These are phyloP conservation scores for Eristalis arbustorum DNA, from an alignment of 2,888 invertebrate species.

Conservation along the genomic window DNA sequence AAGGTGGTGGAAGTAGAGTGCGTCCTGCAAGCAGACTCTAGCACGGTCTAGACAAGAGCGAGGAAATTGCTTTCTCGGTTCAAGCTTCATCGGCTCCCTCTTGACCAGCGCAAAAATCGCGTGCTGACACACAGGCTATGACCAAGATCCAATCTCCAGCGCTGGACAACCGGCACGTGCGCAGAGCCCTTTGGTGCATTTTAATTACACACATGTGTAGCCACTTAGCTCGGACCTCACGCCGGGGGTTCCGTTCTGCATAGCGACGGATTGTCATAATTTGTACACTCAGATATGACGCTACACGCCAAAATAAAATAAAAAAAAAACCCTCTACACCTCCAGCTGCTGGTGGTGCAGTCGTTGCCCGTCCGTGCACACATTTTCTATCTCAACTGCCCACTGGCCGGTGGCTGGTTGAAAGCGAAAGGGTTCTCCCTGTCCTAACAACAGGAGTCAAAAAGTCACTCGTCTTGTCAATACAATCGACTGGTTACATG, in stretches of 20 bases:
- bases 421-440: constrained; percentile 17
- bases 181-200: constrained; percentile 47
- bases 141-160: constrained; percentile 11
- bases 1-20: background rate
- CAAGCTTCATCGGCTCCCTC: too few species aligned
- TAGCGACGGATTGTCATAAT: constrained; percentile 44
- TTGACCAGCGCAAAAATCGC: constrained; percentile 34
- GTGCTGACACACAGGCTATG: constrained; percentile 29
- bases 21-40: background rate
- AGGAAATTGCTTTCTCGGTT: too few species aligned
- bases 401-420: constrained; percentile 39
- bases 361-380: background rate
- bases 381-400: constrained; percentile 27
- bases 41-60: too few species aligned
- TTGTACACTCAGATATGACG: constrained; percentile 11
- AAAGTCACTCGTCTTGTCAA: constrained; percentile 52
- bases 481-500: constrained; percentile 36
- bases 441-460: constrained; percentile 43
- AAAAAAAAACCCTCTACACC: constrained; percentile 16
- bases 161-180: constrained; percentile 46
- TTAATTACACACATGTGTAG: constrained; percentile 52
- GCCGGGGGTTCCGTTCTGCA: background rate
- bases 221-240: constrained; percentile 42
- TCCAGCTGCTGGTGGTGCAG: constrained; percentile 39
- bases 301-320: constrained; percentile 21